Percentiles rank a stretch among this genome's conserved stretches.
Conservation (phyloP, 2,888 invertebrate genomes). For the Scaeva pyrastri region DNA sequence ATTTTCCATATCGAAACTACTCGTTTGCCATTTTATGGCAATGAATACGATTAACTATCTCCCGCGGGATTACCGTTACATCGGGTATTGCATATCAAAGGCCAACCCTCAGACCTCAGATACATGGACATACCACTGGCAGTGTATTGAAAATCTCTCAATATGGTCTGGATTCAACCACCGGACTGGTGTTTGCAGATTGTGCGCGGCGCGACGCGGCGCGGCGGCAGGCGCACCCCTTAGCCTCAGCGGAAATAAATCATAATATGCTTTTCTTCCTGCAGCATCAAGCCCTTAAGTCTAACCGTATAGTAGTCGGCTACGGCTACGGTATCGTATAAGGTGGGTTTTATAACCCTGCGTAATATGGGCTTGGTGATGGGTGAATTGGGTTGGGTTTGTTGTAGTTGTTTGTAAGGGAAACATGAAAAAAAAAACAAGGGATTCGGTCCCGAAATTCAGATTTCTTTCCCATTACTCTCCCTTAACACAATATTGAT, state of each 20-base stretch:
- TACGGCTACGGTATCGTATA: conserved; percentile 4
- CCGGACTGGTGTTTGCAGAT: conserved; percentile 76
- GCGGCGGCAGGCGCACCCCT: no score
- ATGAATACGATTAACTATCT: conserved; percentile 76
- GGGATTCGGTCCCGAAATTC: conserved; percentile 60
- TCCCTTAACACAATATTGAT: conserved; percentile 79
- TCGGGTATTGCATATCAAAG: conserved; percentile 74
- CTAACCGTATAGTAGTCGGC: conserved; percentile 39
- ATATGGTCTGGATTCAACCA: conserved; percentile 76
- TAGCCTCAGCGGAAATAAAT: conserved; percentile 82
- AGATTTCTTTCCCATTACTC: conserved; percentile 74
- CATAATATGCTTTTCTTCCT: conserved; percentile 81
- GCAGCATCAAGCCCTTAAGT: conserved; percentile 66
- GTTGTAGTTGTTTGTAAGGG: conserved; percentile 14
- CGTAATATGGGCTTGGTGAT: conserved; percentile 80
- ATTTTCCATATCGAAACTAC: conserved; percentile 74
- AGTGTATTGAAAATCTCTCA: conserved; percentile 66
- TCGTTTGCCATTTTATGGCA: conserved; percentile 75
- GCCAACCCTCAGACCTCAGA: conserved; percentile 39
- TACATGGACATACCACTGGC: no score
- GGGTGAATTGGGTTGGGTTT: no score
- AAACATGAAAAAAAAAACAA: conserved; percentile 7
- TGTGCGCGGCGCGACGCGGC: no score
- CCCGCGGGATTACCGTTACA: conserved; percentile 61
- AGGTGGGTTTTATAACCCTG: conserved; percentile 81